Conservation (phyloP, 2,113 vertebrate genomes). For the Clarias batrachus region DNA sequence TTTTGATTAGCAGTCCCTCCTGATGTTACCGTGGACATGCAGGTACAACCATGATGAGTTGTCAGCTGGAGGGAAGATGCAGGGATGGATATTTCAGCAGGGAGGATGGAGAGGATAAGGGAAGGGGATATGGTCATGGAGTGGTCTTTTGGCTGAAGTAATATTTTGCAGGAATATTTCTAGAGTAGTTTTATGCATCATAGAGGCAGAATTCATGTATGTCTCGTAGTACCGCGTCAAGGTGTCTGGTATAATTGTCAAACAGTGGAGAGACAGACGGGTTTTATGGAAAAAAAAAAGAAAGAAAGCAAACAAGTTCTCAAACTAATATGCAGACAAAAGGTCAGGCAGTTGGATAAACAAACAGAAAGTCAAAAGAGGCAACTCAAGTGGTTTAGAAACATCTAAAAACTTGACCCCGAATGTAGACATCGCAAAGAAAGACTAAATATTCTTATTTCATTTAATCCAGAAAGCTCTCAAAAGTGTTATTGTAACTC, state of each 20-base stretch:
- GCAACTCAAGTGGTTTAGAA: neutral
- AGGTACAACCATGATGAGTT: slow-evolving; percentile 58
- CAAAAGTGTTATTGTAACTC: neutral
- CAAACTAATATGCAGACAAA: neutral
- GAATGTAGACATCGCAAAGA: neutral
- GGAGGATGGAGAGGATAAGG: neutral
- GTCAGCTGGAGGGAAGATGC: neutral
- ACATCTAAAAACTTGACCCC: neutral
- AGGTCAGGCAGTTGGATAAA: neutral
- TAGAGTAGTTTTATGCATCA: neutral
- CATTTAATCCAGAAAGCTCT: neutral
- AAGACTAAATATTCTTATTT: neutral
- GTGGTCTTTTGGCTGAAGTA: neutral
- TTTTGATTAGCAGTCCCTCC: slow-evolving; percentile 77
- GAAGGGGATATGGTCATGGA: neutral
- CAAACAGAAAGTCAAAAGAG: neutral
- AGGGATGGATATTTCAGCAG: neutral
- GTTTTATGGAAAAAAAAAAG: neutral
- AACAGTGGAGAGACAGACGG: neutral
- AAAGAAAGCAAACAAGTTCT: neutral
- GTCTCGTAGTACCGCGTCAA: too few relatives aligned
- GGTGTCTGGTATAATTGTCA: neutral
- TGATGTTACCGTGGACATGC: slow-evolving; percentile 67
- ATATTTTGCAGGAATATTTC: neutral
- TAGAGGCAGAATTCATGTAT: neutral